Percentiles rank a stretch among this genome's conserved stretches.
These are phyloP conservation scores for Troglohyphantes excavatus DNA, from an alignment of 2,888 invertebrate species.

Conservation along the genomic window DNA sequence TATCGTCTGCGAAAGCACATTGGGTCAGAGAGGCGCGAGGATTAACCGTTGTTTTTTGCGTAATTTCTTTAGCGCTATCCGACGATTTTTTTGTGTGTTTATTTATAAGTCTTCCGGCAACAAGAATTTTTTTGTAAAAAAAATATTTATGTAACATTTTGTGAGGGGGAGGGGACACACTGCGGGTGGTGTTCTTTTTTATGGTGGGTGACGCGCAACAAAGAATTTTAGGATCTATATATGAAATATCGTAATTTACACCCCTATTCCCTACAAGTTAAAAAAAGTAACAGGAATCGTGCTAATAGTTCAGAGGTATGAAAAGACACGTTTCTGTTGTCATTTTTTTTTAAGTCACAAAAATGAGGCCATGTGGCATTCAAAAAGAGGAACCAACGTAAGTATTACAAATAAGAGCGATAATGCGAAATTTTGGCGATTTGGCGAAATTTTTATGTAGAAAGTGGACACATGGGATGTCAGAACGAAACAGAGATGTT, in stretches of 20 bases:
- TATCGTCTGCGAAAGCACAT: constrained; percentile 16
- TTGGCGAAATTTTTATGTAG: too few species aligned
- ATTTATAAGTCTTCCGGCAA: constrained; percentile 63
- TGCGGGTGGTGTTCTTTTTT: neutral
- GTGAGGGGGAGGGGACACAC: too few species aligned
- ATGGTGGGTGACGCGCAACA: neutral
- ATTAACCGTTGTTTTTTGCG: neutral
- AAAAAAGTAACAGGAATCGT: neutral
- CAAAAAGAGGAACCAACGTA: too few species aligned
- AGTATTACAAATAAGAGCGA: too few species aligned
- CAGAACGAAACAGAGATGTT: too few species aligned
- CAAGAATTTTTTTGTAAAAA: constrained; percentile 17
- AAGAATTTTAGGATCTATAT: neutral
- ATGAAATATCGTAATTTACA: neutral
- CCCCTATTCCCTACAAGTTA: neutral
- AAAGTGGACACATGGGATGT: too few species aligned
- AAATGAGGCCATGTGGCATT: neutral
- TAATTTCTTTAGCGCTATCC: neutral
- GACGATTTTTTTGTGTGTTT: constrained; percentile 11
- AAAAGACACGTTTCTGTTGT: neutral
- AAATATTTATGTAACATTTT: constrained; percentile 17
- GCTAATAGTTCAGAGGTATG: neutral
- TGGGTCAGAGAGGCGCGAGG: constrained; percentile 10
- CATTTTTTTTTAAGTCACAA: neutral
- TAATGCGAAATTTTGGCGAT: too few species aligned